Evolutionary conservation across 2,888 invertebrate species (phyloP), one percentile per base, ranked within the genome.

Genomic region (Bombyx huttoni): DNA sequence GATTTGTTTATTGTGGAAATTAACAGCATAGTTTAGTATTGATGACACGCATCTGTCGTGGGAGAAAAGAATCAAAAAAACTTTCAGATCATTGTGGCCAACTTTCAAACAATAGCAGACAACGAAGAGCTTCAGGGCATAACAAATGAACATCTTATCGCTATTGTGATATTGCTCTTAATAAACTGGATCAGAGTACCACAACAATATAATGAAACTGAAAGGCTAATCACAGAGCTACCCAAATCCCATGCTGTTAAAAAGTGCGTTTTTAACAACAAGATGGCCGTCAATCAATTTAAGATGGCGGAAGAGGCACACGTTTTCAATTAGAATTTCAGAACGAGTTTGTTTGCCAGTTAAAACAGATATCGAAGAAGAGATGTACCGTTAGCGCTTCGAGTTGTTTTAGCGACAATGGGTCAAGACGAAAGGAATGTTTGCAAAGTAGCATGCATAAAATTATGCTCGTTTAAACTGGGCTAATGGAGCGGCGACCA

Each of bases 231-330:
- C 58, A 54, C 62, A 59, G 58, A 61, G 65, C 69, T 67, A 73
- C 70, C 75, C 63, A 63, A 75, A 75, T 78, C 76, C 65, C 75
- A 75, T 70, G 67, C 67, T 69, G 71, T 75, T 73, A 70, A 69
- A 24, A 68, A 60, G 57, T 64, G 61, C 64, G 68, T 63, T 65
- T 65, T 65, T 67, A 67, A 54, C 63, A 60, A 49, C 61, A 68
- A 66, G 66, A 70, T 73, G 66, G 62, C 58, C 45, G 50, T 10
- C 50, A 50, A 46, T 46, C 50, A n/a, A 46, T 46, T 6, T 13
- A 49, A 24, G 35, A 49, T 46, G 34, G 35, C 75, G 69, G 58
- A 48, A 64, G 76, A 70, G 69, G 71, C 76, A 74, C 74, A 79
- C 75, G 75, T 71, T 79, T 77, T 75, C 76, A 78, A 70, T 68